A percentile compares a stretch with the other conserved stretches of the same genome.
Conservation (phyloP, 2,113 vertebrate genomes). For the Paramisgurnus dabryanus region DNA sequence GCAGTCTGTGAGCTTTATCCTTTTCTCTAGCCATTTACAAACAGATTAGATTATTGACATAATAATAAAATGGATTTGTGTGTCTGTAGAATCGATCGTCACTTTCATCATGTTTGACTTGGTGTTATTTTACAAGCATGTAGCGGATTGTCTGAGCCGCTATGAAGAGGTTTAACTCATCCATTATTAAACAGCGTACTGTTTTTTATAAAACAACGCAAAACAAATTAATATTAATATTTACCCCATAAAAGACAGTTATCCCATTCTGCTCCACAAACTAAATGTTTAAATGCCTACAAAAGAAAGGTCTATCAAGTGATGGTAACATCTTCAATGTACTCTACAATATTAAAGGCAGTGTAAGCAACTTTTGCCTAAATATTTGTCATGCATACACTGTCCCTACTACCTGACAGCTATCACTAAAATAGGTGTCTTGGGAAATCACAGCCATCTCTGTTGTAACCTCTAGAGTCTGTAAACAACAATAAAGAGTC, state of each 20-base stretch:
- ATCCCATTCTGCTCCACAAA: no score
- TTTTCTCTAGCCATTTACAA: constrained; percentile 56
- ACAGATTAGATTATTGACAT: constrained; percentile 60
- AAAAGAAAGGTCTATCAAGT: neutral
- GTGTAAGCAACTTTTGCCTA: no score
- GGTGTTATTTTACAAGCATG: constrained; percentile 27
- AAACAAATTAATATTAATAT: no score
- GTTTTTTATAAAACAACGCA: no score
- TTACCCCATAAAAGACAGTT: neutral
- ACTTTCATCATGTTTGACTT: constrained; percentile 9
- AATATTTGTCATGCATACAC: no score
- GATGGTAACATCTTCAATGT: neutral
- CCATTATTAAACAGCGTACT: constrained; percentile 23
- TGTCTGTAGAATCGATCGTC: constrained; percentile 26
- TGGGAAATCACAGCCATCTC: constrained; percentile 1
- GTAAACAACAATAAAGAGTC: no score
- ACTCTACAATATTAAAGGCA: neutral
- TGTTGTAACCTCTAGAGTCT: neutral
- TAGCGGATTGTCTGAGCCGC: constrained; percentile 4
- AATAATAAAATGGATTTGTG: constrained; percentile 14
- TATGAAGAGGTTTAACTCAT: constrained; percentile 32
- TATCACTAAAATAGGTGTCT: neutral
- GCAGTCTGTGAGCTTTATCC: constrained; percentile 54
- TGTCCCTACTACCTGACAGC: no score
- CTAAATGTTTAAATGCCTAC: neutral